Base-by-base conservation (phyloP, 2,113 vertebrate genomes). In the Oreotragus oreotragus region DNA sequence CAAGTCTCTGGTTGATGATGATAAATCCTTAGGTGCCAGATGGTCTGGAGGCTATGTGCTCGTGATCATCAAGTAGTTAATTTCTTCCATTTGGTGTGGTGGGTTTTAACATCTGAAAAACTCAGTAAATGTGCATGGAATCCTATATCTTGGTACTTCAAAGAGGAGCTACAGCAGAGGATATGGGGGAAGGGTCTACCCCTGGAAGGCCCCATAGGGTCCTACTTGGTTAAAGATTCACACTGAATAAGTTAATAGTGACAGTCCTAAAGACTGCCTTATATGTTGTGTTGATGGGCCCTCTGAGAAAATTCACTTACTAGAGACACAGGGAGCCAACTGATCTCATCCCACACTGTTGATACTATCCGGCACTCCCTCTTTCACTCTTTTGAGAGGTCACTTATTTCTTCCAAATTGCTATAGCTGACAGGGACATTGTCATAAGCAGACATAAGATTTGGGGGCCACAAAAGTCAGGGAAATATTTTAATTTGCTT, bases 401-500 rank as follows among this genome's bases (percentile, higher is more conserved):
- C 70, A 94, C 93, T 98, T 96, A 33, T 92, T 97, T 97, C 90
- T 97, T 98, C 95, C 95, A 88, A 87, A 94, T 45, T 84, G 47
- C 79, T 97, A 73, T 85, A 98, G 90, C 49, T 97, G 97, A 91
- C 87, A 96, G 96, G 79, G 92, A 87, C 85, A 94, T 60, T 80
- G 79, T 84, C 91, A 86, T 95, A 97, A 97, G 93, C 36, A 87
- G 89, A 97, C 97, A 96, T 30, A 96, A 92, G 86, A 96, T 80
- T 66, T 97, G 53, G 64, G 92, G 60, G 86, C 64, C 70, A 97
- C 64, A 94, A 96, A 98, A 47, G 84, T 73, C 73, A 94, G n/a
- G 92, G 47, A 94, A 98, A 97, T 94, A 89, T 98, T 98, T 90
- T 88, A 97, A 97, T 98, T 97, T 16, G 90, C 98, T 98, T 21